Conservation (phyloP, 2,888 invertebrate species). For the Lepidonotus clava region DNA sequence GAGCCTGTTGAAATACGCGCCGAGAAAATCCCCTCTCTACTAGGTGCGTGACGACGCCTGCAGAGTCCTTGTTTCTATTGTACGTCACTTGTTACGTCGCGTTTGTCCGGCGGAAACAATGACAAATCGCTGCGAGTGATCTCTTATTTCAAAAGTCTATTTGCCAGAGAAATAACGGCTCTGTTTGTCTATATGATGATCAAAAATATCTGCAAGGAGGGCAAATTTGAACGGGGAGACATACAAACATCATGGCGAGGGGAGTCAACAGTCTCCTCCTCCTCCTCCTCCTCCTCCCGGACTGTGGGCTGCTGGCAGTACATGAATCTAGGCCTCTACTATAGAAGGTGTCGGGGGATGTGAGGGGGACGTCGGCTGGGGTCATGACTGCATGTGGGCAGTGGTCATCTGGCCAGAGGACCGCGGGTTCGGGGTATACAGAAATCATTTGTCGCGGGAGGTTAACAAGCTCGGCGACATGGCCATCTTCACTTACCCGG, state of each 20-base stretch:
- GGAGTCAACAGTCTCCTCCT: constrained; percentile 25
- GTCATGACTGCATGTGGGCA: no score
- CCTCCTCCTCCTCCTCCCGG: not conserved
- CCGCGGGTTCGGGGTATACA: no score
- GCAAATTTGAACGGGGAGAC: constrained; percentile 38
- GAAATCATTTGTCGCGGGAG: no score
- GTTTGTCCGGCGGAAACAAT: constrained; percentile 34
- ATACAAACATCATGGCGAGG: constrained; percentile 37
- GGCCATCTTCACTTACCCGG: no score
- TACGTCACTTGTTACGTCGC: not conserved
- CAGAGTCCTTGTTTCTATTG: constrained; percentile 12
- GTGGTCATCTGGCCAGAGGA: no score
- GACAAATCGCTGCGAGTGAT: not conserved
- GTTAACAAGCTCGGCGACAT: no score
- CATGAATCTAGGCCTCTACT: no score
- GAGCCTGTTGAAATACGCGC: not conserved
- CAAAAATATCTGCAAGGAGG: constrained; percentile 36
- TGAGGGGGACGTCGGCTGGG: no score
- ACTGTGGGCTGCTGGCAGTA: not conserved
- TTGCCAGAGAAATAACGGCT: constrained; percentile 31
- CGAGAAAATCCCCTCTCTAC: constrained; percentile 2
- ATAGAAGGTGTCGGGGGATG: no score
- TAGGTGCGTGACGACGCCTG: not conserved
- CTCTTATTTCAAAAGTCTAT: constrained; percentile 47
- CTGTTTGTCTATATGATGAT: constrained; percentile 48